Evolutionary conservation across 2,888 invertebrate species (phyloP), one percentile per base, ranked within the genome.

Genomic region (Aspidiotus destructor): DNA sequence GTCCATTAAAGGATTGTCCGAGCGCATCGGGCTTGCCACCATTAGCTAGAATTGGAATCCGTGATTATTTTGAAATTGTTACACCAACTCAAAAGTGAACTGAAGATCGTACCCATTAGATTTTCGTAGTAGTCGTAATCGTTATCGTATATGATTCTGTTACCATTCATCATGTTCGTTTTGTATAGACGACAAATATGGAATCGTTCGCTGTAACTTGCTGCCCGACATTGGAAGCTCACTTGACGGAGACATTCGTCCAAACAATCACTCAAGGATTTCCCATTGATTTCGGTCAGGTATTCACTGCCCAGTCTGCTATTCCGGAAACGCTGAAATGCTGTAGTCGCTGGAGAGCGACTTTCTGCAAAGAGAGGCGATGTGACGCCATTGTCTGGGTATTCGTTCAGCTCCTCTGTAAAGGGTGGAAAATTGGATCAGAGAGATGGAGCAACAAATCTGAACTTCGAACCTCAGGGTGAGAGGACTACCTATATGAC

Each of bases 101-200:
- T 48, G 3, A 13, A 28, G 2, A 28, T 52, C 90, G 86, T 81
- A 92, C 92, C 87, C 90, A 92, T 91, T 64, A 92, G 81, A 79
- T 92, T 92, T 79, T 93, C 92, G 76, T 92, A 93, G 78, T 92
- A 93, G 79, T 93, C 92, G 77, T 90, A 92, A 78, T 92, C 92
- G 2, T 90, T 89, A 77, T 93, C 92, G 76, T 92, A 92, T 72
- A 92, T 87, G 68, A 92, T 86, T 71, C 92, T 82, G 84, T 91
- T 89, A 57, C 91, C 90, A 76, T 92, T 89, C 75, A 88, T 85
- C 79, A 91, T 89, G 79, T 90, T 91, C 79, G 87, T 92, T 75
- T 90, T 83, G 76, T 90, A 90, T 72, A 92, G 82, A 52, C 91
- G 82, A 76, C 92, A 92, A 60, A 88, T 89, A 74, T 89, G 83